Conservation (phyloP, 2,797 vertebrate species). For the Sternotherus odoratus region DNA sequence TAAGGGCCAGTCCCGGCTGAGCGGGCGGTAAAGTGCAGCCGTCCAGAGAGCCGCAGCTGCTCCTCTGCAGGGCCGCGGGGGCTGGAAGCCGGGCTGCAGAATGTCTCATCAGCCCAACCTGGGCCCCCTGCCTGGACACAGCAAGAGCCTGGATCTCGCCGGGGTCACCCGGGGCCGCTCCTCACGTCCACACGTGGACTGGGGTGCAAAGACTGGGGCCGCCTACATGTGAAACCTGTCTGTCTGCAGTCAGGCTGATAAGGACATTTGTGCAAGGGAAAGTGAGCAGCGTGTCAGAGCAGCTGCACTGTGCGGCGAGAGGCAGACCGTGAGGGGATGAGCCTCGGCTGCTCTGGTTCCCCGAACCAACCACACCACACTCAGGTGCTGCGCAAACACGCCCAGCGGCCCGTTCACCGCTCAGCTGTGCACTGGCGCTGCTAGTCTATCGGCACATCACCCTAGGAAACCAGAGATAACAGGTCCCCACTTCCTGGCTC, state of each 20-base stretch:
- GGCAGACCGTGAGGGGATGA: background rate
- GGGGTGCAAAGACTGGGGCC: background rate
- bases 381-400: background rate
- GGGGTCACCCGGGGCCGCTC: background rate
- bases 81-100: background rate
- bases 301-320: fast-evolving
- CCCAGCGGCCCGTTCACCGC: fast-evolving
- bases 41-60: background rate
- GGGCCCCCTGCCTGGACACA: background rate
- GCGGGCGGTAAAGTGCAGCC: background rate
- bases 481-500: background rate
- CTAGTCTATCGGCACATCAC: fast-evolving
- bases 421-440: background rate
- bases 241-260: too few relatives aligned
- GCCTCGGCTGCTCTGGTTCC: fast-evolving
- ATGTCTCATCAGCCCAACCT: background rate
- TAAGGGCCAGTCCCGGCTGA: too few relatives aligned
- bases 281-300: background rate
- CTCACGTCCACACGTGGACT: background rate
- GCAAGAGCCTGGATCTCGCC: background rate
- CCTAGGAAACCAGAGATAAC: background rate
- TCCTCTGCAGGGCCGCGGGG: background rate
- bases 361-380: fast-evolving
- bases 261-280: background rate
- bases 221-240: background rate